Percentiles rank a stretch among this genome's conserved stretches.
Conservation (phyloP, 2,797 vertebrate genomes). For the Coregonus ussuriensis region DNA sequence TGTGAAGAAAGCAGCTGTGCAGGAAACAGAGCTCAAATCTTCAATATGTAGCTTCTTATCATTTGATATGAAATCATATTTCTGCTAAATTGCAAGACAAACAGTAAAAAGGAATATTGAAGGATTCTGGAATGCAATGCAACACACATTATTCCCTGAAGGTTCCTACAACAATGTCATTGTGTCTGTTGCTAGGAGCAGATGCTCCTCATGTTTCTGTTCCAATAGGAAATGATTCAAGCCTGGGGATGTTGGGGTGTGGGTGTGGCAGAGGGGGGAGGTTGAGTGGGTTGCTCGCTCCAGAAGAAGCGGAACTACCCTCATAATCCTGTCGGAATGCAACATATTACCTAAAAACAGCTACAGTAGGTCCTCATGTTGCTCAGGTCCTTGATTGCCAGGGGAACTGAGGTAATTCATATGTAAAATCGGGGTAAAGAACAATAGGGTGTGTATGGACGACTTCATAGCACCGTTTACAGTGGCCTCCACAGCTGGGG, state of each 20-base stretch:
- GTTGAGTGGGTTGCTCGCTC: constrained; percentile 2
- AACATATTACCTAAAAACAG: constrained; percentile 1
- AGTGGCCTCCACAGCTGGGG: constrained; percentile 51
- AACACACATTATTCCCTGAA: constrained; percentile 17
- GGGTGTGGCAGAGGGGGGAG: constrained; percentile 56
- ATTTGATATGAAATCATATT: constrained; percentile 22
- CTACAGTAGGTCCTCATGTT: not conserved
- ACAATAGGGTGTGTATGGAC: constrained; percentile 27
- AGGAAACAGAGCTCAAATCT: constrained; percentile 24
- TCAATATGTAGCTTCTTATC: constrained; percentile 11
- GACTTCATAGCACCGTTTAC: constrained; percentile 37
- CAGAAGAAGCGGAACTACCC: constrained; percentile 17
- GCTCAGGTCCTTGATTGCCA: constrained; percentile 3
- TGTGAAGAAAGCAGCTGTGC: constrained; percentile 12
- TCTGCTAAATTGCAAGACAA: constrained; percentile 19
- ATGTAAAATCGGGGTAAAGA: constrained; percentile 46
- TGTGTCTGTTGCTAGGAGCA: constrained; percentile 47
- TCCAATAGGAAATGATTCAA: constrained; percentile 59
- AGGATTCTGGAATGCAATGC: constrained; percentile 61
- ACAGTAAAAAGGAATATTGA: constrained; percentile 20
- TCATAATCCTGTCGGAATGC: constrained; percentile 6
- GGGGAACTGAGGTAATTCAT: constrained; percentile 20
- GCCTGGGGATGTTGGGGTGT: constrained; percentile 52
- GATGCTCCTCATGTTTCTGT: constrained; percentile 44
- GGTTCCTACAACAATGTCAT: constrained; percentile 36